These are phyloP conservation scores for Epinephelus moara DNA, from an alignment of 2,113 vertebrate genomes.

Conservation along the genomic window DNA sequence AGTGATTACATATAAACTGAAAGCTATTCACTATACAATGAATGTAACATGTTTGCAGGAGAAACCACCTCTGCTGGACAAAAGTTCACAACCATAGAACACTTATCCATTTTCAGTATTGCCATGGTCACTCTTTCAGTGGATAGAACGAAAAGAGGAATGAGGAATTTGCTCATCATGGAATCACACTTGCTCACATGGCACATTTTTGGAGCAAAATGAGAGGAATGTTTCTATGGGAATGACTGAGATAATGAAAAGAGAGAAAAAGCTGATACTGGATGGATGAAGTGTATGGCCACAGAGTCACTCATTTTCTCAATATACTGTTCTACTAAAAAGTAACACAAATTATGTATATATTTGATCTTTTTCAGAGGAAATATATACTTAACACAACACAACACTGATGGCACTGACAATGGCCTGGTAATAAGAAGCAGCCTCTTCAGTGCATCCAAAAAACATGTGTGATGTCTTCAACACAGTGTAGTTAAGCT, in stretches of 20 bases:
- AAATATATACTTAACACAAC: conserved; percentile 65
- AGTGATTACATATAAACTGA: conserved; percentile 12
- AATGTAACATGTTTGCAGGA: conserved; percentile 12
- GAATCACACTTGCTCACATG: conserved; percentile 7
- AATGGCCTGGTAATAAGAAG: conserved; percentile 1
- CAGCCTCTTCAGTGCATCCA: background rate
- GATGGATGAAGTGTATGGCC: conserved; percentile 47
- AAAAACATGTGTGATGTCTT: background rate
- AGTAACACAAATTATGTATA: conserved; percentile 43
- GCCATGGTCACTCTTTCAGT: conserved; percentile 21
- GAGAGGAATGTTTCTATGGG: conserved; percentile 10
- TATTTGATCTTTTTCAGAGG: conserved; percentile 61
- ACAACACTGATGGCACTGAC: conserved; percentile 43
- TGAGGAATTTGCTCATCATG: background rate
- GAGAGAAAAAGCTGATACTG: conserved; percentile 46
- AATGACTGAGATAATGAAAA: conserved; percentile 51
- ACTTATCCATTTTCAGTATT: conserved; percentile 53
- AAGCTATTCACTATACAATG: background rate
- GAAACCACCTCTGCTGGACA: conserved; percentile 77
- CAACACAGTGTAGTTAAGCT: background rate
- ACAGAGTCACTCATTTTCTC: conserved; percentile 41
- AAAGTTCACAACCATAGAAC: conserved; percentile 57
- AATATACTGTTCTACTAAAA: conserved; percentile 2
- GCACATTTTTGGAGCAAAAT: conserved; percentile 7
- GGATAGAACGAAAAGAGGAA: background rate